These are phyloP conservation scores for Aphelocoma coerulescens DNA, from an alignment of 2,113 vertebrate species.

Conservation along the genomic window DNA sequence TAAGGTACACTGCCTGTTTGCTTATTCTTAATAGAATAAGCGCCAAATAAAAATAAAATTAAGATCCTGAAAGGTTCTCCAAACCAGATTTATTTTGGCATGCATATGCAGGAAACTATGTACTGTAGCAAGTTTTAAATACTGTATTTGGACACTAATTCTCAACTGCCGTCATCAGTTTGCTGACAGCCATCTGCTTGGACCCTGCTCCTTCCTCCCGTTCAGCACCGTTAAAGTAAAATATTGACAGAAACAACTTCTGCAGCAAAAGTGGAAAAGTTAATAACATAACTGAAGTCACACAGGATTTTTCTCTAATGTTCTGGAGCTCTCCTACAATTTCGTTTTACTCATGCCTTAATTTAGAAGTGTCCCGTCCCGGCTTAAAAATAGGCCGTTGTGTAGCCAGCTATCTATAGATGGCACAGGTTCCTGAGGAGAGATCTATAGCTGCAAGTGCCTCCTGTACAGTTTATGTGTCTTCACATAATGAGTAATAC, in stretches of 20 bases:
- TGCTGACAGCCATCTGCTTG: constrained; percentile 79
- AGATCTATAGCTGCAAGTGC: not conserved
- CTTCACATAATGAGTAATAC: not conserved
- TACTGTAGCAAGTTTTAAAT: constrained; percentile 75
- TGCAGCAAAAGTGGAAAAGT: constrained; percentile 64
- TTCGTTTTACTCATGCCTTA: constrained; percentile 32
- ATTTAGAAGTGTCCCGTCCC: constrained; percentile 40
- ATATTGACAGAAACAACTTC: constrained; percentile 71
- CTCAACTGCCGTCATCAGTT: constrained; percentile 74
- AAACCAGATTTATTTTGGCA: constrained; percentile 78
- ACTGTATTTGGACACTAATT: constrained; percentile 79
- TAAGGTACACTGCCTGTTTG: constrained; percentile 1
- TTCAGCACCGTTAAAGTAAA: constrained; percentile 70
- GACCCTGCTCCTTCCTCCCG: constrained; percentile 70
- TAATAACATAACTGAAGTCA: constrained; percentile 56
- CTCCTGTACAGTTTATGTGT: not conserved
- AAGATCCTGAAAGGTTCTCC: constrained; percentile 71
- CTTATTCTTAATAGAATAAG: constrained; percentile 53
- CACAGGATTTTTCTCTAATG: constrained; percentile 19
- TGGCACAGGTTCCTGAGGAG: constrained; percentile 21
- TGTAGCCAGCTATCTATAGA: constrained; percentile 36
- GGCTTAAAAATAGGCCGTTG: constrained; percentile 15
- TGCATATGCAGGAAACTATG: constrained; percentile 70
- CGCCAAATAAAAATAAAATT: constrained; percentile 59
- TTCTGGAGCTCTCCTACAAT: constrained; percentile 45